Base-by-base conservation (phyloP, 2,113 vertebrate genomes). In the Pseudopipra pipra region DNA sequence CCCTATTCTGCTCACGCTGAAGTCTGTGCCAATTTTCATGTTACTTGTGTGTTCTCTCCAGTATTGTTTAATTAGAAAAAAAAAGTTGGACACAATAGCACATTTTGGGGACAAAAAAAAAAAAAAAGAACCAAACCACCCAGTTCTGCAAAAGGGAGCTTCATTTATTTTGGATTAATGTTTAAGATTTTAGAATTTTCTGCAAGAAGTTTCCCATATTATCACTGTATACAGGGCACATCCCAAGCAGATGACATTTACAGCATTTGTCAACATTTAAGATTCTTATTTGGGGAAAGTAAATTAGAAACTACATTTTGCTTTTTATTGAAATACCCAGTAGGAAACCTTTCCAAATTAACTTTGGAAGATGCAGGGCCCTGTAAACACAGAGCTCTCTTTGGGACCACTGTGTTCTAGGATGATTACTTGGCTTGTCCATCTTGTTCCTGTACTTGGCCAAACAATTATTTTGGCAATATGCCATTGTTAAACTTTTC, bases 391-490 rank as follows among this genome's bases (percentile, higher is more conserved):
- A 88, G 63, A 88, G 52, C 37, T 47, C 65, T 87, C 87, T 73
- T 76, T 80, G 89, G 92, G 85, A 93, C 61, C 59, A 28, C 35
- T 85, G 54, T 97, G 95, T 94, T 95, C 62, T 22, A 85, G 22
- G 66, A 77, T 80, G 75, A 96, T 93, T 92, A 84, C 23, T 90
- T 79, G 76, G 85, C 49, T 95, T 95, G 87, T 81, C 82, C 79
- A 76, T 93, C 71, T 77, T 85, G 35, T 80, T 92, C 56, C 41
- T 72, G 44, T 37, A 20, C 27, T 89, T 3, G 17, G 84, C 71
- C 77, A 92, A 90, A 86, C 61, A 79, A 89, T 71, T 58, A 54
- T 5, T 61, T 56, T 82, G 93, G 83, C 80, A 92, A 55, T 11
- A 33, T 35, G 54, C 51, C 44, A 46, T 4, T 30, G 28, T 71